Evolutionary conservation across 2,888 invertebrate genomes (phyloP), one percentile per base, ranked within the genome.

Genomic region (Morpho achilles): DNA sequence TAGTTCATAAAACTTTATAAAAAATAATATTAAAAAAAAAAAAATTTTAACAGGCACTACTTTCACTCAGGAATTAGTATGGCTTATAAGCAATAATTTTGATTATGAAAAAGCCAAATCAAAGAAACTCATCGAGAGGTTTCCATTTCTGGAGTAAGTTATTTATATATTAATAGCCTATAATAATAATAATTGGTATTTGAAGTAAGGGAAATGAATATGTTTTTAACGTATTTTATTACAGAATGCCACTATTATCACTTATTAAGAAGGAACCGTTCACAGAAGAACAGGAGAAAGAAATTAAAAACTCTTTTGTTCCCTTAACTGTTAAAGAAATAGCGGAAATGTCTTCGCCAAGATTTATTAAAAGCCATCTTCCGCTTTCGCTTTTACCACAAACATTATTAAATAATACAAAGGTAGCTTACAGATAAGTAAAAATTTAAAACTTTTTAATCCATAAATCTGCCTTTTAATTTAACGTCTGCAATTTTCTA

Each of bases 141-240:
- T 93, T 78, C 93, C 94, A 3, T 95, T 95, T 75, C 80, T 95
- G 32, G 95, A 95, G 95, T 95, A 84, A 92, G 92, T 69, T n/a
- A 16, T 49, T 69, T n/a, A 16, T 49, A 3, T 41, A n/a, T 45
- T 39, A 46, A 9, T 10, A 45, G 9, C 6, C 42, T n/a, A n/a
- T n/a, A n/a, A n/a, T n/a, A n/a, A n/a, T n/a, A n/a, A n/a, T n/a
- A n/a, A 43, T 8, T 7, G 7, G 7, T 46, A 7, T 1, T 39
- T 40, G 23, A 32, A 32, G 32, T 32, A 32, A 32, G 5, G 32
- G 5, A 32, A 32, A 32, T 32, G 3, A 32, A 32, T 32, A 32
- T 2, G 32, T 22, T 9, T 41, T 22, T 7, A 23, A 8, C 2
- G 2, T 7, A 39, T 7, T 1, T 23, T 6, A 16, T 51, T 51